phyloP scores from a whole-genome alignment of 2,113 vertebrate genomes.

The Eudyptes chrysolophus region DNA sequence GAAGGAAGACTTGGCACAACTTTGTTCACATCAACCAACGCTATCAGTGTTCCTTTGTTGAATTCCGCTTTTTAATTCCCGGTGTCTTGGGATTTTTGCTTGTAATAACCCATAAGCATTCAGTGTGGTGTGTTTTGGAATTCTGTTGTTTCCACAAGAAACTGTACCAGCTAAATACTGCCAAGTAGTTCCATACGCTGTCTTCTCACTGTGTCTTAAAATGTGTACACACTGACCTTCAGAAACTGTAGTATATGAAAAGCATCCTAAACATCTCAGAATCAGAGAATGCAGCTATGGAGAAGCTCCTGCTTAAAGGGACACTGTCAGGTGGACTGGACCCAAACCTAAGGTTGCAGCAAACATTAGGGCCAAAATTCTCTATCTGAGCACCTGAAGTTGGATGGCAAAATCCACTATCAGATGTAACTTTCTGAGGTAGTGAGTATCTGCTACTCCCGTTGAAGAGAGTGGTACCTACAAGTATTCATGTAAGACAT shows the following conservation, averaged over 20 bases:
- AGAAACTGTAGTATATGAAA: constrained; percentile 42
- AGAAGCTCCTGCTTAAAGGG: constrained; percentile 4
- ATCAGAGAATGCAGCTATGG: neutral
- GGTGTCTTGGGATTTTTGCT: constrained; percentile 58
- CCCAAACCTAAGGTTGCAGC: neutral
- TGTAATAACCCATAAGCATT: constrained; percentile 67
- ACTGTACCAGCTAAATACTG: constrained; percentile 73
- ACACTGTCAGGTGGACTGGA: neutral
- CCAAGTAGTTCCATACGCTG: constrained; percentile 68
- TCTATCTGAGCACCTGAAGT: neutral
- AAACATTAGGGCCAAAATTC: neutral
- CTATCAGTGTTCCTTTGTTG: constrained; percentile 67
- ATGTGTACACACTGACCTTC: constrained; percentile 50
- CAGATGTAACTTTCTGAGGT: neutral
- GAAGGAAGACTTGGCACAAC: constrained; percentile 57
- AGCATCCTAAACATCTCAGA: constrained; percentile 36
- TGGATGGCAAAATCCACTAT: neutral
- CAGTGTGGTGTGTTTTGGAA: constrained; percentile 60
- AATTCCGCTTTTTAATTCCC: constrained; percentile 69
- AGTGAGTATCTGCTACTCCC: neutral
- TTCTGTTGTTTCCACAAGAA: constrained; percentile 67
- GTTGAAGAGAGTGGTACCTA: neutral
- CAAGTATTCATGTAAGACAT: neutral
- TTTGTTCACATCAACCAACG: constrained; percentile 47
- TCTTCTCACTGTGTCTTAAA: constrained; percentile 64